phyloP scores from a whole-genome alignment of 2,113 vertebrate genomes.

The Dipodomys spectabilis region DNA sequence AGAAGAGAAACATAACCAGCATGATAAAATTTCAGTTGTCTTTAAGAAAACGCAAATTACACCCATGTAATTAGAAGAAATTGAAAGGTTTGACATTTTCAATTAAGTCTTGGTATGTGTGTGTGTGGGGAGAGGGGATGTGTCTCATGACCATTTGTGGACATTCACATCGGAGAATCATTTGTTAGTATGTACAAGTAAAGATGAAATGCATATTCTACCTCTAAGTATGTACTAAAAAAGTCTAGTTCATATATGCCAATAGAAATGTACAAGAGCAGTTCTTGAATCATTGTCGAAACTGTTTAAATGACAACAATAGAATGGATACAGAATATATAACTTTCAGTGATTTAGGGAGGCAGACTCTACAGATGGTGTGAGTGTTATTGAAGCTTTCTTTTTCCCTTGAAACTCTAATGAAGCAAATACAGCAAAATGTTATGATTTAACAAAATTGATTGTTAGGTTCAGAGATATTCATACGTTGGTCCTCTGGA shows the following conservation, averaged over 20 bases:
- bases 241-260: neutral
- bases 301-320: neutral
- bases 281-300: neutral
- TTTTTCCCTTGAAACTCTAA: neutral
- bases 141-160: accelerated
- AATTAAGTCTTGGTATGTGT: neutral
- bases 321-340: neutral
- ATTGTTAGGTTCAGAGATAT: neutral
- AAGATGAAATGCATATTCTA: neutral
- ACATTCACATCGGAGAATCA: neutral
- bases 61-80: neutral
- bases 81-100: neutral
- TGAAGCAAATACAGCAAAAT: neutral
- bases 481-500: neutral
- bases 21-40: neutral
- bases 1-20: neutral
- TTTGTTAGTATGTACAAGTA: neutral
- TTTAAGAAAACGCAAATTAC: neutral
- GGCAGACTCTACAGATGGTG: neutral
- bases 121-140: too few species aligned
- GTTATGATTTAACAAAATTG: neutral
- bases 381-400: too few species aligned
- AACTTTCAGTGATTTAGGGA: neutral
- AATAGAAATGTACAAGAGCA: neutral
- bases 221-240: neutral